Evolutionary conservation across 1,140 invertebrate species (phyloP), one percentile per base, ranked within the genome.

Genomic region (Mya arenaria): DNA sequence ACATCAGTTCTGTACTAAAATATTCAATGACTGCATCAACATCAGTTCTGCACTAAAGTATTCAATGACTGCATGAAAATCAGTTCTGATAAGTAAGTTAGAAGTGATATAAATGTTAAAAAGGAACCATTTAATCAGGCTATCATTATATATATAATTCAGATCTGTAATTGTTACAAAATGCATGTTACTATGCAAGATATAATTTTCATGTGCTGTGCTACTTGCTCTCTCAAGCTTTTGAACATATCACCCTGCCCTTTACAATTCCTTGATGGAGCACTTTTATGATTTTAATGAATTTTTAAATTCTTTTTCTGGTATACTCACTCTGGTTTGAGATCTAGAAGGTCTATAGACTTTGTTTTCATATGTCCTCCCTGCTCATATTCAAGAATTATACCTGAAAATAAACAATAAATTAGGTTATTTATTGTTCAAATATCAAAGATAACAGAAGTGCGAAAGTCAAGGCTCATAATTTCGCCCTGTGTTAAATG

Each of bases 381-480:
- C 82, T 92, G 91, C 84, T 93, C 92, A 90, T 93, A 93, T 79
- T 93, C 92, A 48, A 93, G 79, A 68, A 93, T 93, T 39, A 93
- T 93, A 72, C 92, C 92, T 93, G 82, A 37, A 89, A 89, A 69
- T 56, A 80, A 85, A n/a, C n/a, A n/a, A n/a, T n/a, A n/a, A n/a
- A n/a, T n/a, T n/a, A n/a, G n/a, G n/a, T n/a, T n/a, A n/a, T n/a
- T n/a, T 68, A 74, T 69, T 48, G 34, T 39, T 41, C 37, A 66
- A 66, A 15, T 37, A 32, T 28, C 17, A 13, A 48, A 13, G n/a
- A 13, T 13, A 48, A 48, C n/a, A 48, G n/a, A 48, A 13, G 10
- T 13, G n/a, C n/a, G 10, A 48, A 48, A 13, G n/a, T 13, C 10
- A 10, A 48, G 44, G n/a, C n/a, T 48, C 10, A 13, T 48, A 10